phyloP scores from a whole-genome alignment of 2,113 vertebrate species.

The Pseudorhombus dupliciocellatus region DNA sequence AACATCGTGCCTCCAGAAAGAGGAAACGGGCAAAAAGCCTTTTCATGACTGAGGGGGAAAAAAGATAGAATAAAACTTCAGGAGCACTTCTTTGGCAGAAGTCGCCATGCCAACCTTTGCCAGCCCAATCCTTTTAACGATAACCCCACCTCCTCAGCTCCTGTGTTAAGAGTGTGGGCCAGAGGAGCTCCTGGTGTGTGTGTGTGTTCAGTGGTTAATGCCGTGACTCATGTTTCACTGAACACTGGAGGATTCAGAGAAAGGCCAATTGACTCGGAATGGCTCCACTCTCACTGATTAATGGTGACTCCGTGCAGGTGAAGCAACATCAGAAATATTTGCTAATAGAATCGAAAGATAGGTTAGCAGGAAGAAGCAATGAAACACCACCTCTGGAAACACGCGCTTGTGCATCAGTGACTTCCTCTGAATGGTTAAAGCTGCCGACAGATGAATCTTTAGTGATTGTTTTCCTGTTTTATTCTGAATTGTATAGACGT shows the following conservation, averaged over 20 bases:
- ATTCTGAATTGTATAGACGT: too few relatives aligned
- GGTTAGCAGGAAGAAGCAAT: slow-evolving; percentile 13
- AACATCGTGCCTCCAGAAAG: not conserved
- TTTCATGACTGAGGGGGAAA: slow-evolving; percentile 22
- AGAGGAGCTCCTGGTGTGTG: not conserved
- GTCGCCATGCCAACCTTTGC: slow-evolving; percentile 63
- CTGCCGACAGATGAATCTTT: too few relatives aligned
- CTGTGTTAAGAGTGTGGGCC: slow-evolving; percentile 21
- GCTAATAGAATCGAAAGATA: slow-evolving; percentile 23
- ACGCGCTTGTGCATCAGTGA: too few relatives aligned
- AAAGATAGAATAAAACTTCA: slow-evolving; percentile 37
- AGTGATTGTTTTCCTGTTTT: too few relatives aligned
- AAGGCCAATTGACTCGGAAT: slow-evolving; percentile 25
- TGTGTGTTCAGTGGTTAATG: slow-evolving; percentile 18
- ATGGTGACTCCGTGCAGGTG: slow-evolving; percentile 20
- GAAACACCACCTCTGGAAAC: not conserved
- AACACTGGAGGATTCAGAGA: slow-evolving; percentile 20
- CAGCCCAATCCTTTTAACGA: slow-evolving; percentile 60
- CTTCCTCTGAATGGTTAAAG: too few relatives aligned
- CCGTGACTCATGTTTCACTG: slow-evolving; percentile 34
- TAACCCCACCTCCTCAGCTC: slow-evolving; percentile 54
- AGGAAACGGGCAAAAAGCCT: slow-evolving; percentile 13
- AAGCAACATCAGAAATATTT: slow-evolving; percentile 28
- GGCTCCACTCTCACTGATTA: slow-evolving; percentile 36
- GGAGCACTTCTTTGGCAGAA: too few relatives aligned